phyloP scores from a whole-genome alignment of 2,888 invertebrate species.

The Volucella bombylans region DNA sequence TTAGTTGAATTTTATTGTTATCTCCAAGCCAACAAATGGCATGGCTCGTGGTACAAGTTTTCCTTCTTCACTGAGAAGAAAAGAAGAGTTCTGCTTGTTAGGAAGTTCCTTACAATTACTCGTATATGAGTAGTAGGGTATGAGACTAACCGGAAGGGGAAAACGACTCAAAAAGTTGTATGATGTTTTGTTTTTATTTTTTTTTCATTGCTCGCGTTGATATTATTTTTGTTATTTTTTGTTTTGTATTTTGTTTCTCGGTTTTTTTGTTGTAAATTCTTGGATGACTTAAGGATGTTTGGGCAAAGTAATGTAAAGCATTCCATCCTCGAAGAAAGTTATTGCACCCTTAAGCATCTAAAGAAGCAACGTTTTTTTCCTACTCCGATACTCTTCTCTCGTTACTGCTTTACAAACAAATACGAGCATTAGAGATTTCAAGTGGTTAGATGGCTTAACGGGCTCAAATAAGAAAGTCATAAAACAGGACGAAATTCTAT shows the following conservation, averaged over 20 bases:
- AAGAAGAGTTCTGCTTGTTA: conserved; percentile 41
- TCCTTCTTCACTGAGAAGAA: conserved; percentile 2
- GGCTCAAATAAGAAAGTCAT: conserved; percentile 48
- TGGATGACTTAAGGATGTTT: conserved; percentile 47
- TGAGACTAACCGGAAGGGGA: conserved; percentile 51
- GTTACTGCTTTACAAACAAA: not conserved
- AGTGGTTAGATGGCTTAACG: conserved; percentile 53
- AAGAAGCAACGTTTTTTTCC: conserved; percentile 7
- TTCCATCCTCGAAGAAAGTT: conserved; percentile 30
- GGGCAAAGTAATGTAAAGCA: conserved; percentile 45
- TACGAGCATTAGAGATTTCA: conserved; percentile 40
- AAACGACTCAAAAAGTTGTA: conserved; percentile 48
- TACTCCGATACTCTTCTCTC: not conserved
- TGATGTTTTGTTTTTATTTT: conserved; percentile 60
- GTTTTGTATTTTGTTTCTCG: not conserved
- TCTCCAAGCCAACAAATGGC: conserved; percentile 67
- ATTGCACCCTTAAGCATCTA: conserved; percentile 39
- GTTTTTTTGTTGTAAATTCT: conserved; percentile 21
- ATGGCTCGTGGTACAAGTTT: conserved; percentile 37
- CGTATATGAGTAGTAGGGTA: not conserved
- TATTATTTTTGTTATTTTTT: too few relatives aligned
- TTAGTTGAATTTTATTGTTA: conserved; percentile 73
- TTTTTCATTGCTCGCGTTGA: too few relatives aligned
- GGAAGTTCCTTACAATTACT: conserved; percentile 57
- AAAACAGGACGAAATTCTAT: conserved; percentile 53